Evolutionary conservation across 2,888 invertebrate species (phyloP).

Genomic region (Dryobota labecula): DNA sequence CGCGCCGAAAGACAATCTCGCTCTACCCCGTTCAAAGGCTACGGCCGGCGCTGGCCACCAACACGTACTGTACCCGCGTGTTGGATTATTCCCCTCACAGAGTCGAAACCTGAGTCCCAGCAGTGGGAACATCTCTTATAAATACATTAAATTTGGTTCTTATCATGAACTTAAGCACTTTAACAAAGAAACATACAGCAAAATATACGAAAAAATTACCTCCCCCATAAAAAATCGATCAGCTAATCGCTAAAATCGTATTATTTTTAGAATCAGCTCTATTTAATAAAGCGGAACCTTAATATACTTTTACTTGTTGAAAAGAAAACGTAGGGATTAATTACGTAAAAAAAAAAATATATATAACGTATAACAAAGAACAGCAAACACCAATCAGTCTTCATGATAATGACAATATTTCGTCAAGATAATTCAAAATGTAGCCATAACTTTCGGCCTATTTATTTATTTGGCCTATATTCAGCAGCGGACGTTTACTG

Average conservation of each 20-base stretch:
- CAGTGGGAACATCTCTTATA: neutral
- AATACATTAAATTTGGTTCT: neutral
- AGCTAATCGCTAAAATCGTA: neutral
- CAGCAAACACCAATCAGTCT: neutral
- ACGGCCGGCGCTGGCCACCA: too few species aligned
- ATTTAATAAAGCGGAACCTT: neutral
- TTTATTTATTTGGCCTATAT: constrained; percentile 29
- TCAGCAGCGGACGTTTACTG: constrained; percentile 27
- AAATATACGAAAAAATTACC: neutral
- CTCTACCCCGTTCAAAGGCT: too few species aligned
- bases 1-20: too few species aligned
- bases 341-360: neutral
- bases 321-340: neutral
- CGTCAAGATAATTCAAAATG: neutral
- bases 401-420: neutral
- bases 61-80: neutral
- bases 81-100: neutral
- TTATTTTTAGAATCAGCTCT: neutral
- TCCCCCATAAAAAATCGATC: neutral
- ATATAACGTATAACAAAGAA: constrained; percentile 2
- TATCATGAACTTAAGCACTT: neutral
- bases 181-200: neutral
- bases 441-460: constrained; percentile 21
- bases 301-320: neutral
- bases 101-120: neutral